Evolutionary conservation across 2,888 invertebrate genomes (phyloP).

Genomic region (Quadroppia sp.): DNA sequence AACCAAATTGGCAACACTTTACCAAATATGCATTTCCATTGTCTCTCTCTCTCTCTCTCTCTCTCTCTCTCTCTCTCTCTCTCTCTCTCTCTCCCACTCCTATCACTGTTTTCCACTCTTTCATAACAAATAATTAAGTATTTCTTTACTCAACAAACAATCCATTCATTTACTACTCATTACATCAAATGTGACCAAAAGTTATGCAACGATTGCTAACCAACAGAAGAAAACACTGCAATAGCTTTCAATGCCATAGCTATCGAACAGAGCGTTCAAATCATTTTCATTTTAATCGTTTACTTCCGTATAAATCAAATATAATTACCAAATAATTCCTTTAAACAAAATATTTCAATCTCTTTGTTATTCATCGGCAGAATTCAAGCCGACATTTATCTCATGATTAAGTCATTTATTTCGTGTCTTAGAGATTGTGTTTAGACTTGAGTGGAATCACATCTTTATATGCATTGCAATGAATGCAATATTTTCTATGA

Average conservation of each 20-base stretch:
- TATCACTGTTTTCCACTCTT: no score
- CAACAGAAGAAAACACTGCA: no score
- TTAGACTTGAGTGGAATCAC: no score
- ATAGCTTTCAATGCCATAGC: no score
- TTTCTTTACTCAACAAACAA: no score
- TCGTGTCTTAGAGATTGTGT: neutral
- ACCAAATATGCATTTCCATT: constrained; percentile 2
- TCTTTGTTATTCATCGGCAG: no score
- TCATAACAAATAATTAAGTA: no score
- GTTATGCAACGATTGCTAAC: neutral
- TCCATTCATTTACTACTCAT: no score
- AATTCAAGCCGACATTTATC: no score
- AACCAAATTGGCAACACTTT: neutral
- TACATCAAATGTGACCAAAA: neutral
- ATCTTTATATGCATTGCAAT: no score
- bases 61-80: no score
- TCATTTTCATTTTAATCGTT: neutral
- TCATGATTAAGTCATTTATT: constrained; percentile 10
- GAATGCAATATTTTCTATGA: neutral
- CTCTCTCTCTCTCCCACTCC: no score
- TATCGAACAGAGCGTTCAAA: neutral
- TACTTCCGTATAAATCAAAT: neutral
- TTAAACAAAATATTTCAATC: neutral
- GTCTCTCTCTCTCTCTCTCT: neutral
- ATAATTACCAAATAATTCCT: neutral